phyloP scores from a whole-genome alignment of 1,140 invertebrate genomes.

The Pinna nobilis region DNA sequence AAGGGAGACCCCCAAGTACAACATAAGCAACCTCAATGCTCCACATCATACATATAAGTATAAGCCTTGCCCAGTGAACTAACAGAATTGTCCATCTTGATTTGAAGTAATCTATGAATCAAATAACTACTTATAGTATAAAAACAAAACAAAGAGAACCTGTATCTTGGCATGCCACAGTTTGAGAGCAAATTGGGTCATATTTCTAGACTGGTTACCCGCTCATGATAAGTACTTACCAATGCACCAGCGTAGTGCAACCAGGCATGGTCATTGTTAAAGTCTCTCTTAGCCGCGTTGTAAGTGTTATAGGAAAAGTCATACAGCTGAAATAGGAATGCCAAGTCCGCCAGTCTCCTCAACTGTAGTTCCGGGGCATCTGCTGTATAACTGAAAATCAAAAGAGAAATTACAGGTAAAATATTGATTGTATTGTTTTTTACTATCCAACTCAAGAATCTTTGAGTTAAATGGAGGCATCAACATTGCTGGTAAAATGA shows the following conservation, averaged over 20 bases:
- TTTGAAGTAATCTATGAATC: background rate
- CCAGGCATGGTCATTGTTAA: constrained; percentile 97
- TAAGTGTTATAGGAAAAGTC: constrained; percentile 93
- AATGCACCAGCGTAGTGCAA: constrained; percentile 95
- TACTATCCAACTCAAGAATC: too few relatives aligned
- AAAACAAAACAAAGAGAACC: background rate
- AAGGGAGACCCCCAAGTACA: too few relatives aligned
- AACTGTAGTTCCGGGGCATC: constrained; percentile 93
- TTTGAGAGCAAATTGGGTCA: too few relatives aligned
- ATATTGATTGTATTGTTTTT: background rate
- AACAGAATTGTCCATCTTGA: too few relatives aligned
- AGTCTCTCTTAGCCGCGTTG: constrained; percentile 96
- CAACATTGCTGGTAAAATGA: background rate
- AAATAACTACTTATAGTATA: background rate
- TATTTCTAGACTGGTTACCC: background rate
- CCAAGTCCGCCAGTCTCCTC: constrained; percentile 93
- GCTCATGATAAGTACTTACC: constrained; percentile 65
- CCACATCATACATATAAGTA: too few relatives aligned
- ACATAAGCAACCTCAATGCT: too few relatives aligned
- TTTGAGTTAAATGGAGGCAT: too few relatives aligned
- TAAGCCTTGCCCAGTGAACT: too few relatives aligned
- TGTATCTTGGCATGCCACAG: background rate
- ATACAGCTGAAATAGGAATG: constrained; percentile 97
- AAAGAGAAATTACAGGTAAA: constrained; percentile 17
- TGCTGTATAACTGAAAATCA: constrained; percentile 64